phyloP scores from a whole-genome alignment of 1,140 invertebrate species.

The Monochamus saltuarius region DNA sequence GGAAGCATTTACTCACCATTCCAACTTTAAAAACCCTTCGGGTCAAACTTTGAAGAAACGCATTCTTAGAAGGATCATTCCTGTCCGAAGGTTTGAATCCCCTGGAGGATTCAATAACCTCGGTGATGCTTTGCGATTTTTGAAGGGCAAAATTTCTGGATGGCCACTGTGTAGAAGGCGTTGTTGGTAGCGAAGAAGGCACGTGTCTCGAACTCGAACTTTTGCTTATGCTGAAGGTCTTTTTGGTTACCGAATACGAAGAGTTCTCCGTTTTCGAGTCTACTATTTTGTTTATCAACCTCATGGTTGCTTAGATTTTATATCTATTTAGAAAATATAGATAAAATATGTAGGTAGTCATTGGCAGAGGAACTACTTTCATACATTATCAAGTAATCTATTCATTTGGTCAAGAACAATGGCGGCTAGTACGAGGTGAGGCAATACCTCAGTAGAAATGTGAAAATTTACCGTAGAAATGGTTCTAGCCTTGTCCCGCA shows the following conservation, averaged over 20 bases:
- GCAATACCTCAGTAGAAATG: no score
- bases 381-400: no score
- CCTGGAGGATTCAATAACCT: slow-evolving; percentile 55
- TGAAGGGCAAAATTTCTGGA: slow-evolving; percentile 28
- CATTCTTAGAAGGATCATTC: slow-evolving; percentile 74
- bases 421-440: no score
- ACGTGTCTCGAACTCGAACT: slow-evolving; percentile 33
- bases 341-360: no score
- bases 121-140: slow-evolving; percentile 41
- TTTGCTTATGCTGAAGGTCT: slow-evolving; percentile 33
- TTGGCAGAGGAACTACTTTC: no score
- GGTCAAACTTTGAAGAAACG: slow-evolving; percentile 77
- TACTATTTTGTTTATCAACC: slow-evolving; percentile 38
- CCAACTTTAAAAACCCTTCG: slow-evolving; percentile 76
- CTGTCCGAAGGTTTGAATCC: slow-evolving; percentile 84
- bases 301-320: slow-evolving; percentile 18
- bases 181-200: slow-evolving; percentile 29
- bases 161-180: slow-evolving; percentile 29
- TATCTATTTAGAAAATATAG: no score
- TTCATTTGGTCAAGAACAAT: no score
- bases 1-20: slow-evolving; percentile 62
- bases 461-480: no score
- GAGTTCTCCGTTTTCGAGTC: slow-evolving; percentile 33
- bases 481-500: no score
- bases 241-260: slow-evolving; percentile 33